These are phyloP conservation scores for Stegastes partitus DNA, from an alignment of 2,113 vertebrate genomes.

Conservation along the genomic window DNA sequence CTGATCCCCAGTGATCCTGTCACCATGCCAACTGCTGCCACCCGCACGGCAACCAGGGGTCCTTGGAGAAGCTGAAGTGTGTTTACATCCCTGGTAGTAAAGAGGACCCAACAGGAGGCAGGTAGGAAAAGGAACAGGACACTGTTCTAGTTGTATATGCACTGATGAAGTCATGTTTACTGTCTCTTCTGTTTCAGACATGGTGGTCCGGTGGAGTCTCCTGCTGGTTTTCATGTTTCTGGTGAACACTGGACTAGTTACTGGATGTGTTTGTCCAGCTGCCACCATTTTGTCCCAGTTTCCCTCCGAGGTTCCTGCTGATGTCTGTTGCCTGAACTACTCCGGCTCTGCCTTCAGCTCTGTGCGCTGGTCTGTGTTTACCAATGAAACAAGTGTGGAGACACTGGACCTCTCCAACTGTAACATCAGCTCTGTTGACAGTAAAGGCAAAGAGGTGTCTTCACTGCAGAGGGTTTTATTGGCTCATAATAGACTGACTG, in stretches of 20 bases:
- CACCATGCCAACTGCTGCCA: slow-evolving; percentile 70
- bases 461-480: slow-evolving; percentile 84
- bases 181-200: slow-evolving; percentile 55
- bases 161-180: neutral
- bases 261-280: slow-evolving; percentile 83
- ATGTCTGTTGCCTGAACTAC: slow-evolving; percentile 89
- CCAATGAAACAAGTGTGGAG: slow-evolving; percentile 70
- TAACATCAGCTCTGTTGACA: slow-evolving; percentile 79
- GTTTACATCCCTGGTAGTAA: slow-evolving; percentile 43
- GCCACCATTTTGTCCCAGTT: slow-evolving; percentile 78
- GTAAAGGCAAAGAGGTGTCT: neutral
- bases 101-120: slow-evolving; percentile 42
- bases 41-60: slow-evolving; percentile 73
- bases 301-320: slow-evolving; percentile 56
- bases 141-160: neutral
- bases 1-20: slow-evolving; percentile 72
- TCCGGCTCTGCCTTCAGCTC: slow-evolving; percentile 83
- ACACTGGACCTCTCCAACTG: slow-evolving; percentile 88
- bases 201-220: slow-evolving; percentile 50
- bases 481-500: slow-evolving; percentile 83
- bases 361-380: slow-evolving; percentile 85
- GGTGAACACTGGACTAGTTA: slow-evolving; percentile 18
- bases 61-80: slow-evolving; percentile 58
- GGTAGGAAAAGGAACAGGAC: slow-evolving; percentile 21
- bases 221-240: slow-evolving; percentile 53